Evolutionary conservation across 1,140 invertebrate genomes (phyloP).

Genomic region (Bombus picipes): DNA sequence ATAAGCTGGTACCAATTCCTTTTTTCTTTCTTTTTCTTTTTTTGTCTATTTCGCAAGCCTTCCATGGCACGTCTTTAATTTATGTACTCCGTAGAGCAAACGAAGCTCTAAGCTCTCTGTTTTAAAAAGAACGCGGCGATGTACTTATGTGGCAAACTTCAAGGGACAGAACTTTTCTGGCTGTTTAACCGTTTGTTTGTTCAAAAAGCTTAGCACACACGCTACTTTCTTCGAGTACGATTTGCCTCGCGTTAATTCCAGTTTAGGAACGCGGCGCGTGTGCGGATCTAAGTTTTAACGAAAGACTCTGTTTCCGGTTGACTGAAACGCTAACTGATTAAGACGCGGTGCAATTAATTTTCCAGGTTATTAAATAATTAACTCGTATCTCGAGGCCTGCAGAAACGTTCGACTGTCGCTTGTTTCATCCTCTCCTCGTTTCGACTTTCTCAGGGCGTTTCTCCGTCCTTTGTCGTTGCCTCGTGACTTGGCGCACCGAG

Average conservation of each 20-base stretch:
- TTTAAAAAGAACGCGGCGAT: not conserved
- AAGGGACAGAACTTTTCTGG: not conserved
- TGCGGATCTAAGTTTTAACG: constrained; percentile 16
- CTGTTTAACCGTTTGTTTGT: not conserved
- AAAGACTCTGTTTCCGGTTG: constrained; percentile 44
- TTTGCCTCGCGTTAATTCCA: not conserved
- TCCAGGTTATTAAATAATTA: constrained; percentile 78
- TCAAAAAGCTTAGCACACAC: not conserved
- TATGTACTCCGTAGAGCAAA: not conserved
- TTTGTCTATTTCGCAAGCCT: not conserved
- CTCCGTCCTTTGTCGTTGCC: not conserved
- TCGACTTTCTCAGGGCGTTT: constrained; percentile 12
- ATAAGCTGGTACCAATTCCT: constrained; percentile 21
- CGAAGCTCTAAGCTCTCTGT: not conserved
- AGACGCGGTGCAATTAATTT: constrained; percentile 74
- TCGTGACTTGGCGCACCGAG: not conserved
- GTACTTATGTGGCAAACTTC: not conserved
- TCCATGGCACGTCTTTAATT: not conserved
- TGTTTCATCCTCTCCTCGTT: not conserved
- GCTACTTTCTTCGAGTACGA: not conserved
- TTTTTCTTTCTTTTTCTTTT: not conserved
- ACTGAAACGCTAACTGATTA: constrained; percentile 65
- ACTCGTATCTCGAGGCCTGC: constrained; percentile 59
- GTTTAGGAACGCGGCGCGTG: not conserved
- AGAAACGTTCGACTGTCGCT: constrained; percentile 2